These are phyloP conservation scores for Rhinatrema bivittatum DNA, from an alignment of 2,797 vertebrate species.

Conservation along the genomic window DNA sequence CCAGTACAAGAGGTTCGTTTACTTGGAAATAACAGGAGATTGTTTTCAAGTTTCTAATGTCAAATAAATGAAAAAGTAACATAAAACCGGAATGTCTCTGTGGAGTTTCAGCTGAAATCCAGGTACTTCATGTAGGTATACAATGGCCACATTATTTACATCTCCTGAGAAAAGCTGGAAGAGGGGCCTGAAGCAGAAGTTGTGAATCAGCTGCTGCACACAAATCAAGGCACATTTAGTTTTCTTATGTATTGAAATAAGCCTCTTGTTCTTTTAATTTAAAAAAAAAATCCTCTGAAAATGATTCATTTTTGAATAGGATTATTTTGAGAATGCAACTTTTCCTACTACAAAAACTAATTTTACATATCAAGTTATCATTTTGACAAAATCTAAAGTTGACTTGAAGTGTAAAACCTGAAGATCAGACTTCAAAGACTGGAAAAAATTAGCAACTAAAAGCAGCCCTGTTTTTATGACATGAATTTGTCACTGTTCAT, in stretches of 20 bases:
- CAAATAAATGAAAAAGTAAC: slow-evolving; percentile 14
- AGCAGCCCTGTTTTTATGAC: too few relatives aligned
- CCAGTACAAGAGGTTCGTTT: too few relatives aligned
- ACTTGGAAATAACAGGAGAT: slow-evolving; percentile 3
- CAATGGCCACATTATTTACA: slow-evolving; percentile 17
- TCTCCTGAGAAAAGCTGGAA: neutral
- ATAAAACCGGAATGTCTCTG: neutral
- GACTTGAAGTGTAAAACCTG: too few relatives aligned
- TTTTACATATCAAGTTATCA: too few relatives aligned
- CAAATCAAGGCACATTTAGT: slow-evolving; percentile 12
- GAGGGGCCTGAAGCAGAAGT: slow-evolving; percentile 1
- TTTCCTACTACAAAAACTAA: too few relatives aligned
- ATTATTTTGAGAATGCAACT: slow-evolving; percentile 10
- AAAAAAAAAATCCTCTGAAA: slow-evolving; percentile 14
- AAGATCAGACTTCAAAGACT: too few relatives aligned
- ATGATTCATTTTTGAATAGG: slow-evolving; percentile 11
- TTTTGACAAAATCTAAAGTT: too few relatives aligned
- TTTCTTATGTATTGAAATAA: slow-evolving; percentile 15
- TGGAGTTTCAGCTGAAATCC: neutral
- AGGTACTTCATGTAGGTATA: slow-evolving; percentile 4
- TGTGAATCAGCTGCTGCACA: slow-evolving; percentile 7
- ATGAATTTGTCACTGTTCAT: too few relatives aligned
- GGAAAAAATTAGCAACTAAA: too few relatives aligned
- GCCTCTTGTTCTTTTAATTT: slow-evolving; percentile 13
- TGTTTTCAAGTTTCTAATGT: slow-evolving; percentile 11